Evolutionary conservation across 1,140 invertebrate species (phyloP), one percentile per base, ranked within the genome.

Genomic region (Stegodyphus dumicola): DNA sequence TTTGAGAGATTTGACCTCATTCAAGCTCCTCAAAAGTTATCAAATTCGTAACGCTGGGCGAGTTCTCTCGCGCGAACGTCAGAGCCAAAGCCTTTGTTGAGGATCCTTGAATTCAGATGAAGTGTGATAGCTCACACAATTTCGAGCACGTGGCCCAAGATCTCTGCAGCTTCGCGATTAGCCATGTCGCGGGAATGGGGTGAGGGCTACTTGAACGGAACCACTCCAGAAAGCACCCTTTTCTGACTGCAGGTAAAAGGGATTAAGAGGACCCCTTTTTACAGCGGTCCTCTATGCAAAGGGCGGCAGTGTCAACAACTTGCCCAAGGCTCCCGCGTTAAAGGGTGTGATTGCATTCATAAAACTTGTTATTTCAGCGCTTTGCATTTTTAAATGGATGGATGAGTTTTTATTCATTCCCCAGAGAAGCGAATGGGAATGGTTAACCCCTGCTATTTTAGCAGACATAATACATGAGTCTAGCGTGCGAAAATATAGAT

Each of bases 351-450:
- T 49, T 17, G 6, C 56, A 49, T 51, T 81, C 13, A 49, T 0
- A 15, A 53, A 73, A 81, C 33, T 17, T 81, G 78, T 81, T 81
- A 81, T 81, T 81, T 81, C 78, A 81, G 78, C 78, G 64, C 33
- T 81, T 73, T 56, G 67, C 9, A 67, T 73, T 81, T 81, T 81
- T 73, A 81, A 81, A 48, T 64, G 18, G 49, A 33, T 17, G 13
- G 17, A 17, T 69, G 71, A 53, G 52, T 49, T 53, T 60, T 64
- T 33, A 33, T 33, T 33, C 33, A 33, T 33, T 33, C 33, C 33
- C 33, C 33, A 33, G 33, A 33, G 33, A 33, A 33, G 33, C 1
- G 33, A 33, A 33, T 33, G 33, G 33, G 33, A 33, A 33, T 33
- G 33, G 1, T 33, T 33, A 33, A 33, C 33, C 33, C 33, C 33